Percentiles rank a stretch among this genome's conserved stretches.
These are phyloP conservation scores for Tortricodes alternella DNA, from an alignment of 2,888 invertebrate species.

Conservation along the genomic window DNA sequence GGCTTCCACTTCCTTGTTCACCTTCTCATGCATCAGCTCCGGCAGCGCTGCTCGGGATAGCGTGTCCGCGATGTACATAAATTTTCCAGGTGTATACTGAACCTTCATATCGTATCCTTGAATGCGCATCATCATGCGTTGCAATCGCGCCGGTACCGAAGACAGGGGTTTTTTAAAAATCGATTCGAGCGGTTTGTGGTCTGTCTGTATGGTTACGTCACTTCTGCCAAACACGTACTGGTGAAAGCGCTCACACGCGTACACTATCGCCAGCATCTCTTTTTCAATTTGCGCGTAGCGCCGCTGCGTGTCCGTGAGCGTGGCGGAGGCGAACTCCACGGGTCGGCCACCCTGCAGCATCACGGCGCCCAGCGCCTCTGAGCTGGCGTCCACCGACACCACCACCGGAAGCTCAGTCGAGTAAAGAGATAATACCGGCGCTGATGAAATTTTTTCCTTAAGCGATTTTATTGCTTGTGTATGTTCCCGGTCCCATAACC, in stretches of 20 bases:
- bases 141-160: not conserved
- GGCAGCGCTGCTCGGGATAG: not conserved
- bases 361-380: not conserved
- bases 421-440: not conserved
- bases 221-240: constrained; percentile 30
- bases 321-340: too few relatives aligned
- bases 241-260: constrained; percentile 29
- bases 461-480: not conserved
- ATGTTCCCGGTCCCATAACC: not conserved
- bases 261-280: constrained; percentile 4
- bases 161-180: constrained; percentile 36
- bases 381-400: constrained; percentile 1
- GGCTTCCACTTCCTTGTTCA: not conserved
- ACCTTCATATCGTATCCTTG: not conserved
- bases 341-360: not conserved
- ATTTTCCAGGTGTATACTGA: not conserved
- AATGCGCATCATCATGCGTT: not conserved
- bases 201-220: constrained; percentile 39
- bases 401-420: not conserved
- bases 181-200: constrained; percentile 46
- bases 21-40: not conserved
- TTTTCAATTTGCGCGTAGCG: too few relatives aligned
- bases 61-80: not conserved
- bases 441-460: not conserved
- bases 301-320: too few relatives aligned